Evolutionary conservation across 30 jellyfish, hydroid and myxozoan genomes (phyloP), one percentile per base, ranked within the genome.

Genomic region (Chironex yamaguchii): DNA sequence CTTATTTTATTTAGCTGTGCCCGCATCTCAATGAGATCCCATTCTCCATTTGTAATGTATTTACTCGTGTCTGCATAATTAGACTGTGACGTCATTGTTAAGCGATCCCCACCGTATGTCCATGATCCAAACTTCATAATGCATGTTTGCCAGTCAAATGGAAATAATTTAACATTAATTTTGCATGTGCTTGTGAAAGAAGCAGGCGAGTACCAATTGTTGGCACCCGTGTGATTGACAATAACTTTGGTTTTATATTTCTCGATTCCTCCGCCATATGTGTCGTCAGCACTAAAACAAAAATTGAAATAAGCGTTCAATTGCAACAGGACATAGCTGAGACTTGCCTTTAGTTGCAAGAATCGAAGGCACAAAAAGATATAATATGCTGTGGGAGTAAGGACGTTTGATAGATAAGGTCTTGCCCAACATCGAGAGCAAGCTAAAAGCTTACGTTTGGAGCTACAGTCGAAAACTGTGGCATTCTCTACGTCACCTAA

Each of bases 61-160:
- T 88, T 88, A 1, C 92, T 20, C 33, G 89, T 88, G 22, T 88
- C 96, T 0, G 96, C 96, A 34, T 23, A 49, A 17, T 88, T 65
- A 6, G 82, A 63, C 34, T 23, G 79, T 1, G 96, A 88, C 58
- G 81, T 52, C 96, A 88, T 88, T 2, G 96, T 88, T 74, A 88
- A 89, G 52, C 92, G 92, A 68, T 88, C 96, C 34, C 92, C 96
- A 35, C 96, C 96, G 67, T 77, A 88, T n/a, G 96, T 88, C 96
- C 96, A 88, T 23, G 96, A 88, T 29, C 96, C 96, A 52, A 88
- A 88, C 42, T 88, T 88, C 96, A 88, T 88, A 21, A 67, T 50
- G 52, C 96, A 88, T 32, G 96, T 88, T 54, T 88, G 96, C 89
- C 96, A 77, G 49, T 88, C 96, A 53, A 88, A 88, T 0, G 96